These are phyloP conservation scores for Lateolabrax maculatus DNA, from an alignment of 2,797 vertebrate species.

Conservation along the genomic window DNA sequence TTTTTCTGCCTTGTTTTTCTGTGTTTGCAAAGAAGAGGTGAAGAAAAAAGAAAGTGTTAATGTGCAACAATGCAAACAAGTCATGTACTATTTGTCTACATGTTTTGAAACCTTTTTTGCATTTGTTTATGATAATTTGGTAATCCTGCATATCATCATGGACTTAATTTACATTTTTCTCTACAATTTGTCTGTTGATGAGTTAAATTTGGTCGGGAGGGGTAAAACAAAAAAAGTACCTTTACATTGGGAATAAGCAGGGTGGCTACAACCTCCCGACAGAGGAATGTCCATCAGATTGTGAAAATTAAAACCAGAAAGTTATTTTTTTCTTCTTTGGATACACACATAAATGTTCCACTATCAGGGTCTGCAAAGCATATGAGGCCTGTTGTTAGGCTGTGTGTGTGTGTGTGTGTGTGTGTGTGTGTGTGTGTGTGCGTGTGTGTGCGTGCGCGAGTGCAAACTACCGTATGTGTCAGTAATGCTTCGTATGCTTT, in stretches of 20 bases:
- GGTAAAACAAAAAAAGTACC: slow-evolving; percentile 21
- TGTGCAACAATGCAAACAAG: slow-evolving; percentile 34
- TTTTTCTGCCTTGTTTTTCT: slow-evolving; percentile 17
- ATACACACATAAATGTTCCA: slow-evolving; percentile 61
- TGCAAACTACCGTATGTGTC: slow-evolving; percentile 24
- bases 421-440: not conserved
- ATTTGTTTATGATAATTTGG: slow-evolving; percentile 5
- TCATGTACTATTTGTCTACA: slow-evolving; percentile 42
- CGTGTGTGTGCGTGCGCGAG: not conserved
- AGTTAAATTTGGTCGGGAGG: slow-evolving; percentile 34
- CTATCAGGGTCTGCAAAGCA: slow-evolving; percentile 76
- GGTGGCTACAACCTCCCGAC: slow-evolving; percentile 48
- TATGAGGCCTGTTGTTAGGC: slow-evolving; percentile 61
- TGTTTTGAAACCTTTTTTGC: slow-evolving; percentile 31
- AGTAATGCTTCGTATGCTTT: slow-evolving; percentile 59
- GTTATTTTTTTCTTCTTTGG: slow-evolving; percentile 20
- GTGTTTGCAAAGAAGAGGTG: slow-evolving; percentile 5
- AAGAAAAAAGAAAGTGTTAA: slow-evolving; percentile 32
- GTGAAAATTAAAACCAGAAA: slow-evolving; percentile 29
- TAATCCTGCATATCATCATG: not conserved
- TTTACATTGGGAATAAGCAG: slow-evolving; percentile 28
- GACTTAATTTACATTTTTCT: slow-evolving; percentile 9
- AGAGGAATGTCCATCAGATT: slow-evolving; percentile 56
- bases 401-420: slow-evolving; percentile 22
- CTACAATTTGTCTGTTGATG: slow-evolving; percentile 11